Evolutionary conservation across 2,888 invertebrate species (phyloP), one percentile per base, ranked within the genome.

Genomic region (Yponomeuta cagnagella): DNA sequence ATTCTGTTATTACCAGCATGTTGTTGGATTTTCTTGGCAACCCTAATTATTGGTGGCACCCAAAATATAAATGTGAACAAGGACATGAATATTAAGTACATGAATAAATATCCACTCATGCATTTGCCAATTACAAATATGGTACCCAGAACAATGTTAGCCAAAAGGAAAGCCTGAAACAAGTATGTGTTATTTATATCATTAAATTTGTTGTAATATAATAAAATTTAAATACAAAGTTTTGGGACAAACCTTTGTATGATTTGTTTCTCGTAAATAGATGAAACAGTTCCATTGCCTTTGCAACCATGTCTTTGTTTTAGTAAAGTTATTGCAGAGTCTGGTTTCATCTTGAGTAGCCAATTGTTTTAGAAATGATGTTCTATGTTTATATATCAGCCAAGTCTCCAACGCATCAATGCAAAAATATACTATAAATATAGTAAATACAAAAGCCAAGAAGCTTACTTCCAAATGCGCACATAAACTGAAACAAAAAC

Each of bases 331-430:
- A 12, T 52, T 52, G 12, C 12, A 30, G 10, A 68, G 31, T 31
- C 12, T 68, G 10, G 68, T 30, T 48, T 82, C 79, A 76, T 86
- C 82, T 76, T 85, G 58, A 73, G 73, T 75, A 9, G 83, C 80
- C 73, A 90, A 74, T 73, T 79, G 83, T 79, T 87, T 90, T 33
- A 92, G 78, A 75, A 83, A 90, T 72, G 82, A 77, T 71, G 84
- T 89, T 77, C 91, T 88, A 74, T 89, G 91, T 80, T 90, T 91
- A 76, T 86, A 79, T 80, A 84, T 89, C 52, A 92, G 78, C 91
- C 91, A 92, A 71, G 82, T 75, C 77, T 92, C 91, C 76, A 90
- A 82, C 73, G 86, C 88, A 80, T 92, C 90, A 76, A 86, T 76
- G 72, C 74, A 76, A 65, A 88, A 70, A 71, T 82, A 73, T 73